Percentiles rank a stretch among this genome's conserved stretches.
These are phyloP conservation scores for Sminthurinus signatus DNA, from an alignment of 1,140 invertebrate genomes.

Conservation along the genomic window DNA sequence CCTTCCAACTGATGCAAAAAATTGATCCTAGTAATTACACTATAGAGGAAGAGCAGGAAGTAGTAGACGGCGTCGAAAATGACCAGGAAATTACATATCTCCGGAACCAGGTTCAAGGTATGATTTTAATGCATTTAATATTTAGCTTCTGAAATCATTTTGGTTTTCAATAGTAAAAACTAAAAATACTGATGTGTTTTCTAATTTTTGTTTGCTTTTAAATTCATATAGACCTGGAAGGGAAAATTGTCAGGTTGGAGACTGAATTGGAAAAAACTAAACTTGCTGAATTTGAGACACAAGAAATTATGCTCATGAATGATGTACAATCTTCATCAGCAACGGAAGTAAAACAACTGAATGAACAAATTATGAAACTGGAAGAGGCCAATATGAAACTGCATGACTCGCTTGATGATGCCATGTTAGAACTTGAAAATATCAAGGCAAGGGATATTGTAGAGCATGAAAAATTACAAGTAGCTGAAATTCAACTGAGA, in stretches of 20 bases:
- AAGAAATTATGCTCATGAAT: constrained; percentile 38
- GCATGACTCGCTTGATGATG: constrained; percentile 19
- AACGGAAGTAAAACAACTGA: constrained; percentile 15
- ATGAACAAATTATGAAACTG: constrained; percentile 22
- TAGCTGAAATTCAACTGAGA: constrained; percentile 32
- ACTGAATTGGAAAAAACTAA: constrained; percentile 33
- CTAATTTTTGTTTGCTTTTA: not conserved
- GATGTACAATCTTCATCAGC: constrained; percentile 28
- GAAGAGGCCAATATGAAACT: constrained; percentile 28
- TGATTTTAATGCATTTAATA: no score
- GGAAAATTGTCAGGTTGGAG: constrained; percentile 29
- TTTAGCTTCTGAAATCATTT: no score
- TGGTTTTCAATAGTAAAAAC: not conserved
- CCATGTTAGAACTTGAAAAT: constrained; percentile 26
- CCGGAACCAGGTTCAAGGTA: constrained; percentile 35
- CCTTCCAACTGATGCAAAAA: constrained; percentile 37
- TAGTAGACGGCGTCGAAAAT: constrained; percentile 18
- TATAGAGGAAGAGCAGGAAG: constrained; percentile 14
- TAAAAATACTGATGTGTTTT: not conserved
- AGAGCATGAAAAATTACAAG: constrained; percentile 29
- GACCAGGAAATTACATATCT: constrained; percentile 40
- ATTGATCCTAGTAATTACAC: constrained; percentile 21
- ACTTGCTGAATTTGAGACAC: constrained; percentile 39
- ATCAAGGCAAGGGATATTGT: constrained; percentile 23
- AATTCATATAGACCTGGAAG: constrained; percentile 32